Base-by-base conservation (phyloP, 2,797 vertebrate genomes). In the Gymnodraco acuticeps region DNA sequence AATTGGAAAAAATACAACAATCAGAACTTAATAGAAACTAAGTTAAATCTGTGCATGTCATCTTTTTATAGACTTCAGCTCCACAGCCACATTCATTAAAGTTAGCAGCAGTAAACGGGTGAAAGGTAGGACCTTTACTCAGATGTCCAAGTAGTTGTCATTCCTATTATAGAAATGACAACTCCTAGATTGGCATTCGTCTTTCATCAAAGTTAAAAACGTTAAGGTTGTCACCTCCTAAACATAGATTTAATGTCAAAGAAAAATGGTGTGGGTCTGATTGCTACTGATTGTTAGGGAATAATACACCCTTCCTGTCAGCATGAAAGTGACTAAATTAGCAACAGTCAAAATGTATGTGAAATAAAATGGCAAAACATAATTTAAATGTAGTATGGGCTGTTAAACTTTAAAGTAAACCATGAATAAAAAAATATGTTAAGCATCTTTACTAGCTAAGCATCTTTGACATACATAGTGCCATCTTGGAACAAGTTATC, bases 321-420 rank as follows among this genome's bases (percentile, higher is more conserved):
- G 1, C 23, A 63, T 23, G 13, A 61, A 23, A 43, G 2, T 33
- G 2, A 20, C 16, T 11, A 48, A 55, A 31, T 52, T 31, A 47
- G 7, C 19, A 9, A 38, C 33, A 23, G 41, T 42, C 8, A 12
- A 4, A 61, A 50, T 50, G 10, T 43, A 45, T 38, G 10, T 47
- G 10, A 47, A 62, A 51, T 38, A 13, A 58, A 19, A 41, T 6
- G 5, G 5, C 13, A 54, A 56, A 1, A 58, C 33, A 58, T 16
- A 52, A 17, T 52, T 46, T n/a, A 64, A 2, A 64, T 51, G n/a
- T 45, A 43, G 64, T 55, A 54, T 61, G 48, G 13, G 43, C 48
- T 65, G 43, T 60, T 31, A 19, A 63, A 47, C 10, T 5, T 47
- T 3, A 38, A 72, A 4, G 33, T 23, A 41, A 61, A 62, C 54